Evolutionary conservation across 2,797 vertebrate species (phyloP).

Genomic region (Dermochelys coriacea): DNA sequence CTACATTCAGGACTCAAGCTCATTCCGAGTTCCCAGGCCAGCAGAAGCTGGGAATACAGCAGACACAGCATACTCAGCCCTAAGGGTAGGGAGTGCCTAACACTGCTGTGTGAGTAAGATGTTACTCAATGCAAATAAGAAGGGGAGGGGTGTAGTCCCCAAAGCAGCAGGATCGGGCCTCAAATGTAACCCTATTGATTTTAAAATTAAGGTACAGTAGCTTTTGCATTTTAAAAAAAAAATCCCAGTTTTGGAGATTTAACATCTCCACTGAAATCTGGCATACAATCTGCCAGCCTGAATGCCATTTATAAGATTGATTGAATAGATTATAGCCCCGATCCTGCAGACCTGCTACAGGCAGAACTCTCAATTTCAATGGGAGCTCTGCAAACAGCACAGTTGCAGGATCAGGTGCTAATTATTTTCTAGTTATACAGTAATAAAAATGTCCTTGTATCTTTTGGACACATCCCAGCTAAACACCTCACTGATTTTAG

Average conservation of each 20-base stretch:
- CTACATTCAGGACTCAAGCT: constrained; percentile 49
- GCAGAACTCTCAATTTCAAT: background rate
- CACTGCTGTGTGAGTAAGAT: constrained; percentile 62
- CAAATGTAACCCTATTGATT: constrained; percentile 12
- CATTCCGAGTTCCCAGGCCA: constrained; percentile 70
- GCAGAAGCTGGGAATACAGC: constrained; percentile 69
- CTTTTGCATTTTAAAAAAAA: background rate
- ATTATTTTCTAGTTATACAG: background rate
- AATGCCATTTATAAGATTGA: background rate
- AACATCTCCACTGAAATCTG: background rate
- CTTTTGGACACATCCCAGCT: background rate
- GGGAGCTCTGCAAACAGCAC: background rate
- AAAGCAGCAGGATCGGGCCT: constrained; percentile 48
- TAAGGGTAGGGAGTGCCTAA: constrained; percentile 67
- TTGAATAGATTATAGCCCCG: background rate
- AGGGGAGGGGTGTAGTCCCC: constrained; percentile 54
- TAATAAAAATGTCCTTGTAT: background rate
- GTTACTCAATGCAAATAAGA: constrained; percentile 64
- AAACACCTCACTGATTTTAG: background rate
- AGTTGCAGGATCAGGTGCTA: background rate
- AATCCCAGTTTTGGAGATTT: background rate
- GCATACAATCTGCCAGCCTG: background rate
- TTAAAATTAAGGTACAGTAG: background rate
- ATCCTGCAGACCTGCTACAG: background rate
- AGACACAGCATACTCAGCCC: constrained; percentile 72